Evolutionary conservation across 2,113 vertebrate genomes (phyloP).

Genomic region (Panurus biarmicus): DNA sequence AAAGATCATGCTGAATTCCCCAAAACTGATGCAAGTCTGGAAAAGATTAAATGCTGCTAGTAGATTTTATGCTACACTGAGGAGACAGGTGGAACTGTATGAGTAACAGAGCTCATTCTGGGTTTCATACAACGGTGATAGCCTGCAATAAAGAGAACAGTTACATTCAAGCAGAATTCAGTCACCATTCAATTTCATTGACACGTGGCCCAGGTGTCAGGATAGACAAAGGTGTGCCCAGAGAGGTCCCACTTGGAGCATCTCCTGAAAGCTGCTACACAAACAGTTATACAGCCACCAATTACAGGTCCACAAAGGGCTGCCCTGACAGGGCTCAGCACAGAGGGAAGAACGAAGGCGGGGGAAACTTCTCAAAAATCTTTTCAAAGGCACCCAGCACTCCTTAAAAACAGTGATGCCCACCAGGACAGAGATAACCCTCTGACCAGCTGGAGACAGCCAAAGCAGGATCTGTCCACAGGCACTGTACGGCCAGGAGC

Average conservation of each 20-base stretch:
- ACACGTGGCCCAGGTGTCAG: background rate
- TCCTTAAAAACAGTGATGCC: background rate
- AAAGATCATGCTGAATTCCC: background rate
- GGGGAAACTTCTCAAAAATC: background rate
- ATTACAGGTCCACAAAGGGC: background rate
- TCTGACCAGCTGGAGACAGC: background rate
- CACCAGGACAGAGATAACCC: background rate
- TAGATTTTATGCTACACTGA: background rate
- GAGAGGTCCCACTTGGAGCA: background rate
- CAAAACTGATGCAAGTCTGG: background rate
- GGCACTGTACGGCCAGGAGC: background rate
- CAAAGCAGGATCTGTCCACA: background rate
- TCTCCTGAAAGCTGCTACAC: background rate
- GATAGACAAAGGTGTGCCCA: background rate
- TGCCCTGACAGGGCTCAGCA: background rate
- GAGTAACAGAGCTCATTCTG: background rate
- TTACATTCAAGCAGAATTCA: background rate
- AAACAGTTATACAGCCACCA: background rate
- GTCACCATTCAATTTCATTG: background rate
- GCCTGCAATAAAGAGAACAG: background rate
- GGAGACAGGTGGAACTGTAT: fast-evolving
- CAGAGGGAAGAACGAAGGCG: background rate
- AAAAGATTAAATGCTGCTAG: background rate
- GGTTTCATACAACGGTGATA: background rate
- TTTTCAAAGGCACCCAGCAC: background rate